Evolutionary conservation across 1,140 invertebrate species (phyloP), one percentile per base, ranked within the genome.

Genomic region (Hylaeus anthracinus): DNA sequence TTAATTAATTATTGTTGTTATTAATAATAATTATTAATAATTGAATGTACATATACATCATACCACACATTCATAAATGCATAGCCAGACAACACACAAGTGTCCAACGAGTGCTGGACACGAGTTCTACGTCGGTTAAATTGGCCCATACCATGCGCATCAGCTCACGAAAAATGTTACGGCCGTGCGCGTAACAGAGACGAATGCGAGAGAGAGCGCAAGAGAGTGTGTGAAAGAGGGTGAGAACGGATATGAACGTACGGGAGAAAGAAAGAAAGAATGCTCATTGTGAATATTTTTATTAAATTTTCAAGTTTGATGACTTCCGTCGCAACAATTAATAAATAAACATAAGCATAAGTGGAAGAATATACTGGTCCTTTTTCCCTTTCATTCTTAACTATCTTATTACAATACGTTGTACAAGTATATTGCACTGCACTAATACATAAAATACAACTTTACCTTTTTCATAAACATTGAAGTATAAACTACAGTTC

Each of bases 291-390:
- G 93, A 94, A 94, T 94, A 94, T 94, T 94, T 94, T 94, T 93
- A 93, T 94, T 94, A 93, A 94, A 94, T 94, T 93, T 94, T 93
- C 92, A 93, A 93, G 90, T 94, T 93, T 93, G 91, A 92, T 93
- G 92, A 94, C 92, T 92, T 94, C 90, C 92, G 92, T 93, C 92
- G 89, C 88, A 92, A 92, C 89, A 92, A 93, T 92, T 93, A 94
- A 93, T 94, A 94, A 93, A 93, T 93, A 93, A 93, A 93, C 88
- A 88, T 93, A 92, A 92, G 90, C 88, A 93, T 92, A 91, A 91
- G 85, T 92, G 87, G 88, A 84, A 89, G 87, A 88, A 88, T 69
- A 74, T 63, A 81, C 9, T 75, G 45, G 82, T 85, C 65, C 66
- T 82, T 80, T 85, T 63, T 63, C 72, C 73, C 6, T 43, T 73